Evolutionary conservation across 1,140 invertebrate genomes (phyloP).

Genomic region (Sipha flava): DNA sequence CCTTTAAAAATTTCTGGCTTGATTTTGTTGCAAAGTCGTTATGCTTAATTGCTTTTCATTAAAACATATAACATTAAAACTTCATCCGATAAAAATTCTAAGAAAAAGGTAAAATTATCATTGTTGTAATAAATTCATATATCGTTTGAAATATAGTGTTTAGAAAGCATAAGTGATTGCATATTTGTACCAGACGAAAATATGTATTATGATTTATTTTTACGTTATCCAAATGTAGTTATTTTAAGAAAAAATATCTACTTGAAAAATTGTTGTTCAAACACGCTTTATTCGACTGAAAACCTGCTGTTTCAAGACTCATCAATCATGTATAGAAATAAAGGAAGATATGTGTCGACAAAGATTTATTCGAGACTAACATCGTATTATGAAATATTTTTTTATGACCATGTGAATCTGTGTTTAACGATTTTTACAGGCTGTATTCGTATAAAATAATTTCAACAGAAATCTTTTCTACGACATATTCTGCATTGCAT

Average conservation of each 20-base stretch:
- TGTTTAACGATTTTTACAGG: neutral
- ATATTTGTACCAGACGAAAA: no score
- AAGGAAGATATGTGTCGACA: neutral
- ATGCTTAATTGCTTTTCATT: neutral
- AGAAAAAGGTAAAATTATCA: neutral
- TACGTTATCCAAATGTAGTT: neutral
- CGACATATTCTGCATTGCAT: no score
- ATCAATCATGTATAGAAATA: constrained; percentile 3
- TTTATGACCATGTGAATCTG: neutral
- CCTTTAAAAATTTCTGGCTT: neutral
- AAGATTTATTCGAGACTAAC: neutral
- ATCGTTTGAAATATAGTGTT: no score
- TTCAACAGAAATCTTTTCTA: no score
- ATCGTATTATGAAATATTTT: neutral
- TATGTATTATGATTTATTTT: neutral
- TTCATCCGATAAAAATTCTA: neutral
- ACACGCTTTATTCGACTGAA: neutral
- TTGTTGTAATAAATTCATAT: neutral
- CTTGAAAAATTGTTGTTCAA: neutral
- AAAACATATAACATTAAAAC: neutral
- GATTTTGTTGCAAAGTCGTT: neutral
- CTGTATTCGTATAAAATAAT: no score
- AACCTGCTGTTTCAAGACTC: neutral
- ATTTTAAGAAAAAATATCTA: neutral
- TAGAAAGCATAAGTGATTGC: no score